phyloP scores from a whole-genome alignment of 1,140 invertebrate genomes.

The Panagrolaimus sp. region DNA sequence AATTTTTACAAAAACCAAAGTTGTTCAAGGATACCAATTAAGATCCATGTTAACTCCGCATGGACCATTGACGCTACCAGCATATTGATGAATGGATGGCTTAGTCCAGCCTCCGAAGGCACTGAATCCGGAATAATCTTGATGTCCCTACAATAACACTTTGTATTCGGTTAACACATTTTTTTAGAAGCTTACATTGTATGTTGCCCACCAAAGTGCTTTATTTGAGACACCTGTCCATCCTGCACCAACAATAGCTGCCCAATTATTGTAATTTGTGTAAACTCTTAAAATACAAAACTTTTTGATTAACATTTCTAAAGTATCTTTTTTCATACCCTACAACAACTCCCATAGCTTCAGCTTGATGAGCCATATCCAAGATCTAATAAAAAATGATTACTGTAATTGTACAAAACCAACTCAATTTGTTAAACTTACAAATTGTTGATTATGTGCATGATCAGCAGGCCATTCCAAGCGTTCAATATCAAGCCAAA shows the following conservation, averaged over 20 bases:
- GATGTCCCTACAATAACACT: too few relatives aligned
- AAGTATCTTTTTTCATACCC: too few relatives aligned
- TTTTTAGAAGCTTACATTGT: too few relatives aligned
- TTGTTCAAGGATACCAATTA: conserved; percentile 29
- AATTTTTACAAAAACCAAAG: too few relatives aligned
- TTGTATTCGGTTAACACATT: too few relatives aligned
- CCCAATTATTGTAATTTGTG: conserved; percentile 41
- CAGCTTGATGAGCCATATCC: conserved; percentile 24
- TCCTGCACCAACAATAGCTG: conserved; percentile 34
- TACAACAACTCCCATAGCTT: conserved; percentile 23
- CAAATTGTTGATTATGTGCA: conserved; percentile 25
- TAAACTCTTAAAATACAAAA: too few relatives aligned
- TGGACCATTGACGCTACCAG: conserved; percentile 20
- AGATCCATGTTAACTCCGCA: conserved; percentile 35
- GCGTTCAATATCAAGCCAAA: conserved; percentile 45
- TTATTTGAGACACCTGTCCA: conserved; percentile 27
- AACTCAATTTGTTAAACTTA: not conserved
- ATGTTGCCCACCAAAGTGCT: conserved; percentile 34
- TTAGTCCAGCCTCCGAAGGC: conserved; percentile 26
- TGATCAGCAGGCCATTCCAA: conserved; percentile 38
- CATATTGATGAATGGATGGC: conserved; percentile 22
- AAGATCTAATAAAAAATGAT: conserved; percentile 2
- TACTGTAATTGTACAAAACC: not conserved
- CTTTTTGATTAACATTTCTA: too few relatives aligned
- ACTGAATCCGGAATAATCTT: conserved; percentile 17